A percentile compares a stretch with the other conserved stretches of the same genome.
These are phyloP conservation scores for Syngnathus acus DNA, from an alignment of 2,797 vertebrate genomes.

Conservation along the genomic window DNA sequence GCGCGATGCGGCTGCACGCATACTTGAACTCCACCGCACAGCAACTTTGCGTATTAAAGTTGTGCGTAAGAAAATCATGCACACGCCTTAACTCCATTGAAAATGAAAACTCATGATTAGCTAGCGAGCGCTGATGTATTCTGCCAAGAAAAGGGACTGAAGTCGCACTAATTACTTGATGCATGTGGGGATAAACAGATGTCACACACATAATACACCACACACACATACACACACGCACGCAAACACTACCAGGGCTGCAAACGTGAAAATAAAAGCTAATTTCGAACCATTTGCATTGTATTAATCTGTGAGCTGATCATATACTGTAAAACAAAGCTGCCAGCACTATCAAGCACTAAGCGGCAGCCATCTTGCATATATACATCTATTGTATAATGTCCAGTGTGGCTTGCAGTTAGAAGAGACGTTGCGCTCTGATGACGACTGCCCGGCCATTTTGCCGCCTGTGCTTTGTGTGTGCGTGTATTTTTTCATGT, in stretches of 20 bases:
- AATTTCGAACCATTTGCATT: conserved; percentile 3
- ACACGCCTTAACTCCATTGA: conserved; percentile 1
- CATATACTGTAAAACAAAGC: background rate
- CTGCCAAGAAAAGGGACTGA: conserved; percentile 35
- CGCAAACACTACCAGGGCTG: conserved; percentile 1
- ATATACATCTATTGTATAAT: background rate
- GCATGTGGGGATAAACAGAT: conserved; percentile 14
- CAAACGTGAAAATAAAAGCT: conserved; percentile 1
- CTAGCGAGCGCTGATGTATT: conserved; percentile 15
- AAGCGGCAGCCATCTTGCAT: background rate
- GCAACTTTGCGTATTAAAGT: background rate
- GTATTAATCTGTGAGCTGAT: background rate
- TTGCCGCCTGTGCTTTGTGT: background rate
- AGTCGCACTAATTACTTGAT: conserved; percentile 11
- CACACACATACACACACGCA: background rate
- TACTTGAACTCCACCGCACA: conserved; percentile 3
- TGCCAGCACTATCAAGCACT: conserved; percentile 1
- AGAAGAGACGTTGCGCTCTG: conserved; percentile 54
- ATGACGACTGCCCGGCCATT: conserved; percentile 60
- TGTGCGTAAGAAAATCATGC: background rate
- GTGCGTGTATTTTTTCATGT: conserved; percentile 23
- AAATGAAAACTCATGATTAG: background rate
- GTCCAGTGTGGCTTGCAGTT: conserved; percentile 44
- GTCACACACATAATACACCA: background rate
- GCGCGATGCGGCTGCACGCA: background rate